Percentiles rank a stretch among this genome's conserved stretches.
Evolutionary conservation across 53 echinoderm and acorn worm genomes (phyloP).

Genomic region (Antedon mediterranea): DNA sequence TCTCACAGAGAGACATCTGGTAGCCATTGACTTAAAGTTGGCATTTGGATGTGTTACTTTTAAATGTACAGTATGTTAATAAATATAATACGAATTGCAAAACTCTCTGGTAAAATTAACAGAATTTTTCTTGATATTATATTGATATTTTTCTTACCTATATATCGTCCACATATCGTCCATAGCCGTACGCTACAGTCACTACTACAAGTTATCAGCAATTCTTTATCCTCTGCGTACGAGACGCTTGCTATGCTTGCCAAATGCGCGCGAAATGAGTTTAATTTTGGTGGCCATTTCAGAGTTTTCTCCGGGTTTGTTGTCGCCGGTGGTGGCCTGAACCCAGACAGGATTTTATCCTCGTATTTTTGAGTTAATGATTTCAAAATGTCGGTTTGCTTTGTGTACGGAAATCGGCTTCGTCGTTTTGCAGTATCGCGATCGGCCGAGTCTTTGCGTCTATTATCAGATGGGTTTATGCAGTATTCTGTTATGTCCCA

Average conservation of each 20-base stretch:
- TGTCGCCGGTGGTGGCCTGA: conserved; percentile 45
- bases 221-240: conserved; percentile 70
- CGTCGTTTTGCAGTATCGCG: conserved; percentile 22
- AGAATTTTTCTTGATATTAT: no score
- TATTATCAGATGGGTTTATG: conserved; percentile 13
- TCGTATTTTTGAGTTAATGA: conserved; percentile 30
- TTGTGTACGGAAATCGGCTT: conserved; percentile 47
- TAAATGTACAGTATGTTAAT: no score
- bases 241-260: conserved; percentile 49
- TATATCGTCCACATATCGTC: conserved; percentile 90
- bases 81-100: no score
- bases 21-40: no score
- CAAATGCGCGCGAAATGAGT: conserved; percentile 76
- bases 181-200: conserved; percentile 81
- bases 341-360: conserved; percentile 26
- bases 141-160: conserved; percentile 46
- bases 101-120: no score
- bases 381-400: conserved; percentile 39
- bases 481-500: conserved; percentile 94
- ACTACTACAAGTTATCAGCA: conserved; percentile 59
- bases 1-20: no score
- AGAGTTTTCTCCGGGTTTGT: conserved; percentile 70
- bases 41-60: no score
- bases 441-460: conserved; percentile 2
- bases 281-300: conserved; percentile 60